Evolutionary conservation across 2,113 vertebrate genomes (phyloP), one percentile per base, ranked within the genome.

Genomic region (Grus americana): DNA sequence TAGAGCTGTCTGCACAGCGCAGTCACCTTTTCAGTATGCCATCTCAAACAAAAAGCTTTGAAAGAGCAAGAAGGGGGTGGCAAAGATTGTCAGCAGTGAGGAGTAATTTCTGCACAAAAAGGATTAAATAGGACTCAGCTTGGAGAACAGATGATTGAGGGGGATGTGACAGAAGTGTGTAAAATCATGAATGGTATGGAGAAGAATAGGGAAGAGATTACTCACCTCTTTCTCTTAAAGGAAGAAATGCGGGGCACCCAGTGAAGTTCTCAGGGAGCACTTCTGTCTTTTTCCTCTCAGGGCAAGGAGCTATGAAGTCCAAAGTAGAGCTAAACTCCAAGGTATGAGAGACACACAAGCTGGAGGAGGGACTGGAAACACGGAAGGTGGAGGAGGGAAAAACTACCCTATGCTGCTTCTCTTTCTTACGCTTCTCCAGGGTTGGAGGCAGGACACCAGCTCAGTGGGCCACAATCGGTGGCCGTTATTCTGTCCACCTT

Each of bases 391-490:
- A 55, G 36, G 58, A 49, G 21, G 71, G 34, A 58, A 57, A 11
- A 40, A 38, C 11, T 6, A 30, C 50, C 34, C 36, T 38, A 5
- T 6, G 1, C 9, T 14, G 44, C 19, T 32, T 54, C 36, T 71
- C 12, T 55, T 40, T 26, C 55, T 26, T 26, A 32, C 7, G 2
- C 30, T 22, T 52, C 34, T 34, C 47, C 7, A 1, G 24, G 10
- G 50, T 1, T 20, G 58, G 42, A 19, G 22, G 27, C 44, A 46
- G 73, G 81, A 29, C 50, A 19, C 4, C 49, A 24, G 23, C 4
- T 6, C 5, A 8, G 21, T 1, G 5, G 58, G 59, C 61, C 9
- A 4, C 47, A 6, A 4, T 5, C 6, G 1, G 6, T 2, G 20
- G 62, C 36, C 9, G 0, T 15, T 57, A 49, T 52, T 12, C 4